Evolutionary conservation across 2,797 vertebrate species (phyloP), one percentile per base, ranked within the genome.

Genomic region (Margarornis squamiger): DNA sequence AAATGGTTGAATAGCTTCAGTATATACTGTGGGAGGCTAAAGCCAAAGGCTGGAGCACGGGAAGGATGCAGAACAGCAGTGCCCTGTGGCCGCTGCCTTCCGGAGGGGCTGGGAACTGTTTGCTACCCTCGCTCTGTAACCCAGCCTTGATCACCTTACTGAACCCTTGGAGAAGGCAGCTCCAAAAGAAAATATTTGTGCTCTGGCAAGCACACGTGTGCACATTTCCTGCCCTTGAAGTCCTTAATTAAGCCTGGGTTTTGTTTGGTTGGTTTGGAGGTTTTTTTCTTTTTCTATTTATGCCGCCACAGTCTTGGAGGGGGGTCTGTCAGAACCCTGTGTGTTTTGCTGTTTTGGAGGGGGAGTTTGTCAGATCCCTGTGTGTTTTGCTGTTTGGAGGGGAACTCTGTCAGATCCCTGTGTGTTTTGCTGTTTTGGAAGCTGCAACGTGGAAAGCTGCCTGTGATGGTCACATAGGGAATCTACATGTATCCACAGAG

Each of bases 1-100:
- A 95, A 96, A 84, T 11, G 34, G 77, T 87, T 98, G 97, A 98
- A 98, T 97, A 86, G 96, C 68, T 83, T 84, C 95, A 97, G 96
- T 98, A 97, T 97, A 95, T 92, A 81, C 82, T 46, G 92, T 5
- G 20, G 89, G 83, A 94, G 76, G 84, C 76, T 63, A 75, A 84
- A 86, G 97, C 95, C 96, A 97, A 86, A 49, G 46, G 61, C 92
- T 84, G 92, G 95, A 95, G 94, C 90, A 83, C 45, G 27, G 89
- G 93, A 84, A 93, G 84, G 83, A 93, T 43, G 77, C 75, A 91
- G 91, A 96, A 95, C 92, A 96, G 91, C 93, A 94, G 94, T 75
- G 68, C 66, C 55, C 95, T 96, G 97, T 94, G 93, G 88, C 94
- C 6, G 6, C 94, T 96, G 90, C 92, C 86, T 95, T 94, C 39